Evolutionary conservation across 2,888 invertebrate genomes (phyloP).

Genomic region (Meteorus cinctellus): DNA sequence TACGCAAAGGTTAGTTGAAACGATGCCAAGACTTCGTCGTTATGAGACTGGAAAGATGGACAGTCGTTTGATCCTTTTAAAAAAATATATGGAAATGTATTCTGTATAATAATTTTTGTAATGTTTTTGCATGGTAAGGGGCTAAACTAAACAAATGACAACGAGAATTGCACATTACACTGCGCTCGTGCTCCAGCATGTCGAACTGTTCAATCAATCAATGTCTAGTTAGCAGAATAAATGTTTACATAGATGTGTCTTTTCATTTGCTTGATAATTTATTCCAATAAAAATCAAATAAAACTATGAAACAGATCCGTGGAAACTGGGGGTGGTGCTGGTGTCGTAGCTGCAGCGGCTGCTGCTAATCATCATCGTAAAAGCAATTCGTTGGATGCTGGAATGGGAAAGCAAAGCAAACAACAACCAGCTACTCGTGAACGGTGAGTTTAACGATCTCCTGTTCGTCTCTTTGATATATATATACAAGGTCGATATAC

Average conservation of each 20-base stretch:
- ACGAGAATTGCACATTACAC: constrained; percentile 26
- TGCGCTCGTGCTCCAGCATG: constrained; percentile 16
- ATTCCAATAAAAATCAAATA: constrained; percentile 21
- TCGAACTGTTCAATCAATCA: constrained; percentile 13
- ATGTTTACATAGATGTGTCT: background rate
- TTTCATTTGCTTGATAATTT: background rate
- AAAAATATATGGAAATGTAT: background rate
- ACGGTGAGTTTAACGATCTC: constrained; percentile 67
- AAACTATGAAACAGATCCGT: constrained; percentile 60
- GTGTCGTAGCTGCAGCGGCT: constrained; percentile 62
- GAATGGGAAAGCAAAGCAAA: constrained; percentile 74
- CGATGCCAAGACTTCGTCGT: background rate
- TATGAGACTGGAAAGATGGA: background rate
- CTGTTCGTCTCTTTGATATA: background rate
- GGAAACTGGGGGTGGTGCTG: constrained; percentile 64
- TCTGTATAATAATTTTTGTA: background rate
- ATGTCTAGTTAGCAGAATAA: constrained; percentile 5
- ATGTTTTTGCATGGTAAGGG: constrained; percentile 29
- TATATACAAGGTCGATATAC: background rate
- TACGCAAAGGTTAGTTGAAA: constrained; percentile 73
- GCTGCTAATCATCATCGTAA: constrained; percentile 80
- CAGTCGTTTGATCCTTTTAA: too few species aligned
- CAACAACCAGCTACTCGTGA: constrained; percentile 75
- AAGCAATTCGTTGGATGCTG: constrained; percentile 88
- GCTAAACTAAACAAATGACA: background rate